Evolutionary conservation across 2,797 vertebrate species (phyloP).

Genomic region (Amphiprion clarkii): DNA sequence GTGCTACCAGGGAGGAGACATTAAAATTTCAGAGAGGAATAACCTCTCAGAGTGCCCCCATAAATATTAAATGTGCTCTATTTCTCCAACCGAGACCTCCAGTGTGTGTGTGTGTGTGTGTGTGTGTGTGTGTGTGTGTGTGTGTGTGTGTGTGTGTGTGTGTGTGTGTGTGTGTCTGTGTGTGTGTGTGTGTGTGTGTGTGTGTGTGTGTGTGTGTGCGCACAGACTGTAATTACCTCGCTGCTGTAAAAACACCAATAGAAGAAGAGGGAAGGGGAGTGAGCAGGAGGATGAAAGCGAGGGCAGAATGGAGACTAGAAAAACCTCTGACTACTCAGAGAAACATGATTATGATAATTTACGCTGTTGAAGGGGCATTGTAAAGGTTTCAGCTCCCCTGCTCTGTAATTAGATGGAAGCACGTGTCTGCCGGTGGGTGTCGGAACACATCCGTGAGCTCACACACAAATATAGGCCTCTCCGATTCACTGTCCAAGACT

Average conservation of each 20-base stretch:
- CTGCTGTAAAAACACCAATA: slow-evolving; percentile 61
- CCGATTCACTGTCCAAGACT: too few relatives aligned
- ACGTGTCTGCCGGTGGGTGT: slow-evolving; percentile 2
- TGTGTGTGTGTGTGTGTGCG: slow-evolving; percentile 34
- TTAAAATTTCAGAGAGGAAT: slow-evolving; percentile 83
- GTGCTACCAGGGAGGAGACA: slow-evolving; percentile 60
- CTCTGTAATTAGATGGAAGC: slow-evolving; percentile 62
- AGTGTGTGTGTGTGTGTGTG: slow-evolving; percentile 38
- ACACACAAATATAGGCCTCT: too few relatives aligned
- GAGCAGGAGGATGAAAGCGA: slow-evolving; percentile 49
- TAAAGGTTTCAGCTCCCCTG: slow-evolving; percentile 58
- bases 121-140: slow-evolving; percentile 36
- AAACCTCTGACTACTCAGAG: slow-evolving; percentile 49
- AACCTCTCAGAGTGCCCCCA: slow-evolving; percentile 78
- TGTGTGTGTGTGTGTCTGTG: slow-evolving; percentile 36
- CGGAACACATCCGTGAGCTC: not conserved
- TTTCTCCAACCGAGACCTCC: slow-evolving; percentile 60
- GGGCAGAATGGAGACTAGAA: slow-evolving; percentile 25
- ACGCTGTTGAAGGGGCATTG: slow-evolving; percentile 56
- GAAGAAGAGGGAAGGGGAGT: slow-evolving; percentile 46
- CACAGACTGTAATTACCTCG: slow-evolving; percentile 68
- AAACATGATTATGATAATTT: slow-evolving; percentile 74
- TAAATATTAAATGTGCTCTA: slow-evolving; percentile 83
- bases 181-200: slow-evolving; percentile 31
- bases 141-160: slow-evolving; percentile 33